These are phyloP conservation scores for Rhamnusium bicolor DNA, from an alignment of 2,888 invertebrate species.

Conservation along the genomic window DNA sequence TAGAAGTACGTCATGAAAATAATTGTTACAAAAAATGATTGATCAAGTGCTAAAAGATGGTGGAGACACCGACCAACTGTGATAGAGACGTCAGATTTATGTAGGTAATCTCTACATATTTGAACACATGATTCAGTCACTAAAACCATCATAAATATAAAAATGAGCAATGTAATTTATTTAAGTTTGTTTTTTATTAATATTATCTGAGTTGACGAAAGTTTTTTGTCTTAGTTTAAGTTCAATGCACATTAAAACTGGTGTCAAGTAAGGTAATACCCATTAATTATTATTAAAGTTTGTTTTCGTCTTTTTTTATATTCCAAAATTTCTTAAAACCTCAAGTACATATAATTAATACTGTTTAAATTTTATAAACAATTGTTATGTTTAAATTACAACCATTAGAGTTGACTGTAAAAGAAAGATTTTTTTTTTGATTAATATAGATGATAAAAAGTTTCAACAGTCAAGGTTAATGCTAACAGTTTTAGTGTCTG, in stretches of 20 bases:
- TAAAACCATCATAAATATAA: not conserved
- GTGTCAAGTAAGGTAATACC: not conserved
- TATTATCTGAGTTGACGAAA: not conserved
- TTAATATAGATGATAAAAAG: not conserved
- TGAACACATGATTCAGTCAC: no score
- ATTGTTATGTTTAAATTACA: not conserved
- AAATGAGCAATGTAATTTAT: not conserved
- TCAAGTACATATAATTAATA: no score
- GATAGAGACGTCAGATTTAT: no score
- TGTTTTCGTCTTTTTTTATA: not conserved
- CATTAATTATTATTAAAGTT: not conserved
- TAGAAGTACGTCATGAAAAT: no score
- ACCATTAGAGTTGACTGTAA: not conserved
- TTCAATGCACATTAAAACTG: not conserved
- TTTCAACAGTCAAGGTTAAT: not conserved
- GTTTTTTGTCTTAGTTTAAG: not conserved
- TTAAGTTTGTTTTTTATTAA: not conserved
- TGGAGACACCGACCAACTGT: no score
- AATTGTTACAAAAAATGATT: no score
- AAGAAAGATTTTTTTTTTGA: not conserved
- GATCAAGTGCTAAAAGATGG: no score
- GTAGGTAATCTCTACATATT: no score
- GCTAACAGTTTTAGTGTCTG: no score
- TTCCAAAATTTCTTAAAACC: not conserved
- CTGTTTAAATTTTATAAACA: not conserved